Evolutionary conservation across 2,888 invertebrate genomes (phyloP).

Genomic region (Lasioglossum oenotherae): DNA sequence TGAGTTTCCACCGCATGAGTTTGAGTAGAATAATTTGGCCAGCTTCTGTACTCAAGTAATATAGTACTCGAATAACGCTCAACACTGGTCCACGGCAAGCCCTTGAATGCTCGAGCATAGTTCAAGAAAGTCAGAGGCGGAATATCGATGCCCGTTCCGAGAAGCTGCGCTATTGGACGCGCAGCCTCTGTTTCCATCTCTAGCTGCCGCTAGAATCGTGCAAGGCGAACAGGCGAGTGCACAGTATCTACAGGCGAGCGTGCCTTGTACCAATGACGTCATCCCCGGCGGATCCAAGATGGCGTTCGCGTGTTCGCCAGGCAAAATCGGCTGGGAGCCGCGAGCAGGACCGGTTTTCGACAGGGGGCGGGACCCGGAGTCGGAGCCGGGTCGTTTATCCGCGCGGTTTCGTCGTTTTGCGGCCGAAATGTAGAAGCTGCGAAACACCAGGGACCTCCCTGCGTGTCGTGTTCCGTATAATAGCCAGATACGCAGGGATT

Average conservation of each 20-base stretch:
- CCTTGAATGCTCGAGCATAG: background rate
- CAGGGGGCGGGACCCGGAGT: slow-evolving; percentile 63
- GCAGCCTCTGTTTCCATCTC: slow-evolving; percentile 40
- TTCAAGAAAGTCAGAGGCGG: slow-evolving; percentile 2
- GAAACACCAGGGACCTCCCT: slow-evolving; percentile 49
- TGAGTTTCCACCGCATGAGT: background rate
- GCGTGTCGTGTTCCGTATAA: slow-evolving; percentile 37
- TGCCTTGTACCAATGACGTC: slow-evolving; percentile 78
- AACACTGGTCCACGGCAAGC: background rate
- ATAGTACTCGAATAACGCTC: background rate
- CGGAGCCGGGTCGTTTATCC: slow-evolving; percentile 65
- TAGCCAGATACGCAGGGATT: slow-evolving; percentile 38
- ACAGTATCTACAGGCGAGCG: slow-evolving; percentile 62
- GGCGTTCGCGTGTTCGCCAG: slow-evolving; percentile 68
- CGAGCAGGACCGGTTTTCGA: slow-evolving; percentile 71
- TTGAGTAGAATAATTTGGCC: background rate
- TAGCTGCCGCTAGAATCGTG: slow-evolving; percentile 60
- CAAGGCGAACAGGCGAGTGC: slow-evolving; percentile 40
- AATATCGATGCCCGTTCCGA: slow-evolving; percentile 7
- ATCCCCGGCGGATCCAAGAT: slow-evolving; percentile 72
- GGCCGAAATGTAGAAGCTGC: slow-evolving; percentile 62
- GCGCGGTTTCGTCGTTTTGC: slow-evolving; percentile 63
- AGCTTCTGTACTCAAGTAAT: background rate
- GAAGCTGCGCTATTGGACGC: slow-evolving; percentile 20
- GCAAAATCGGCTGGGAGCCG: slow-evolving; percentile 68